These are phyloP conservation scores for Parochlus steinenii DNA, from an alignment of 2,888 invertebrate genomes.

Conservation along the genomic window DNA sequence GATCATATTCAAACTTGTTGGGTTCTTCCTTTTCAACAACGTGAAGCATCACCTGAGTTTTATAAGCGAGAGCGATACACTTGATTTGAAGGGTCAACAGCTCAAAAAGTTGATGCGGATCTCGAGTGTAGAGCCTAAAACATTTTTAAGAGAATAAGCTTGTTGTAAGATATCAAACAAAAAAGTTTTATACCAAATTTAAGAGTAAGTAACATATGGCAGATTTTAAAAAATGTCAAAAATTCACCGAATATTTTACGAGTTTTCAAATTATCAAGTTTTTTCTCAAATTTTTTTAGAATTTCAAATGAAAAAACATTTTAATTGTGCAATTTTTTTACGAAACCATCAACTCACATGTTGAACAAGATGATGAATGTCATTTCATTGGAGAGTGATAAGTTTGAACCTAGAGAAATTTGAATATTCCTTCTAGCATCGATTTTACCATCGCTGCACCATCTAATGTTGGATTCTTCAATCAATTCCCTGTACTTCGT, in stretches of 20 bases:
- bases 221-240: too few relatives aligned
- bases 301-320: too few relatives aligned
- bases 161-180: neutral
- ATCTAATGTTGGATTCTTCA: conserved; percentile 12
- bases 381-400: conserved; percentile 15
- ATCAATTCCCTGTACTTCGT: conserved; percentile 12
- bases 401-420: conserved; percentile 13
- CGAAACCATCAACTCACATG: conserved; percentile 11
- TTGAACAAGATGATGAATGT: conserved; percentile 14
- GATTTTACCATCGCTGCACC: conserved; percentile 14
- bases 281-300: too few relatives aligned
- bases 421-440: conserved; percentile 13
- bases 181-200: too few relatives aligned
- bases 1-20: conserved; percentile 26
- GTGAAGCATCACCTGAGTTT: conserved; percentile 32
- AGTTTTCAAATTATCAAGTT: too few relatives aligned
- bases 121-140: conserved; percentile 34
- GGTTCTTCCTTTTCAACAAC: conserved; percentile 32
- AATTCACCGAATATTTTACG: too few relatives aligned
- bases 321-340: too few relatives aligned
- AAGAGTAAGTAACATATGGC: too few relatives aligned
- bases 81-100: conserved; percentile 46
- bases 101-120: conserved; percentile 47
- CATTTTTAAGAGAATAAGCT: too few relatives aligned
- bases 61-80: conserved; percentile 46